Base-by-base conservation (phyloP, 2,113 vertebrate genomes). In the Eptesicus fuscus region DNA sequence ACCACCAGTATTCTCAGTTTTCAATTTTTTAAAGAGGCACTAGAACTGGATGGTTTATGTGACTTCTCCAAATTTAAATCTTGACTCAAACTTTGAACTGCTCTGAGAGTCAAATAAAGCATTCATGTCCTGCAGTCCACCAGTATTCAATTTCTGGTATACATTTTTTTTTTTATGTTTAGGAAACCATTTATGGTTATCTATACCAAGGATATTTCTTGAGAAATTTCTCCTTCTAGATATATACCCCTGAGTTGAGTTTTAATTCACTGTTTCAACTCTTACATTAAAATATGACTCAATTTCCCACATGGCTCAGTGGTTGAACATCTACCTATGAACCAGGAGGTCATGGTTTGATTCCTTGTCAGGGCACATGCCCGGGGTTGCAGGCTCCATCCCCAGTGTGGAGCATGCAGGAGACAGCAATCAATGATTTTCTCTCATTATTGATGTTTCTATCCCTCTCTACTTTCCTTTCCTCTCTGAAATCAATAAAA, bases 1-100 rank as follows among this genome's bases (percentile, higher is more conserved):
- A 28, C 61, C 22, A 49, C 18, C 16, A 63, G 25, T 88, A 73
- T 76, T 20, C 16, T 47, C 7, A 35, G 40, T 6, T 89, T 91
- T 5, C 14, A 59, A 1, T 63, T 44, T 51, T 73, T 73, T 80
- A 9, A 44, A 32, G 3, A 49, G 49, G 11, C 5, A 1, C 7
- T 18, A 85, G 11, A 79, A 65, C 44, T 79, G 78, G 4, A 30
- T 90, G 70, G 91, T 95, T 5, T 4, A 23, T 44, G 7, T 84
- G 25, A 69, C 82, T 93, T 88, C 37, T 84, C 16, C 40, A 90
- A 93, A 88, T 59, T 79, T 73, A 88, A 95, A 88, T 61, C 30
- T 91, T 67, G 84, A 4, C 25, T 90, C 44, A 88, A 89, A 94
- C 7, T 30, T 70, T 51, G n/a, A 88, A 77, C 11, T 44, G 53